Evolutionary conservation across 2,888 invertebrate species (phyloP), one percentile per base, ranked within the genome.

Genomic region (Ormyrus labotus): DNA sequence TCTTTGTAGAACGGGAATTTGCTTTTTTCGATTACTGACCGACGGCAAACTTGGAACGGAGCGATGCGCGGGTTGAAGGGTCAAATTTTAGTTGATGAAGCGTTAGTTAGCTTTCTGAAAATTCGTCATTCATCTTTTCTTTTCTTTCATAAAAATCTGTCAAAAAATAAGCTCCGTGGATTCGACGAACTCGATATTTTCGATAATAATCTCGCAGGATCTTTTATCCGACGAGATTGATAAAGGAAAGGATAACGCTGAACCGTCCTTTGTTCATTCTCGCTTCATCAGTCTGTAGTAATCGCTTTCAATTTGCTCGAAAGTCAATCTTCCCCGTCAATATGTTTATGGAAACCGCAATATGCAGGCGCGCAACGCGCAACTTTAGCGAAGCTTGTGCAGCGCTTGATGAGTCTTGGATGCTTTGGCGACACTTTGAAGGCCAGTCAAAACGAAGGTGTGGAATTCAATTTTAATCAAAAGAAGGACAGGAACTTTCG

Each of bases 201-300:
- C 19, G 0, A 19, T 0, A 19, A 19, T 19, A 19, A 19, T 19
- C 19, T 1, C 19, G 19, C 19, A 19, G 19, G 19, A 19, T 19
- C 19, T 19, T 19, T 19, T 1, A 19, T 19, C 19, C 19, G 19
- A 1, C 19, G 19, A 19, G 19, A 19, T 19, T 19, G 19, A 19
- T 19, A 19, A 19, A 19, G 19, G 19, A 19, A 19, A 19, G 19
- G 0, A 19, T 19, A 19, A 19, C 19, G 19, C 1, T 19, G 19
- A 19, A 1, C 19, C 19, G 19, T 19, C 19, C 19, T 64, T 58
- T n/a, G 60, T 63, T 50, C 55, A 70, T 70, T 77, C 11, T 64
- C 51, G 70, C 58, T 69, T 70, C 58, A 79, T 74, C 64, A 58
- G 58, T 74, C 64, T 74, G 63, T 79, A 78, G 73, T 78, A 74